A percentile compares a stretch with the other conserved stretches of the same genome.
Evolutionary conservation across 1,140 invertebrate species (phyloP).

Genomic region (Anoplophora glabripennis): DNA sequence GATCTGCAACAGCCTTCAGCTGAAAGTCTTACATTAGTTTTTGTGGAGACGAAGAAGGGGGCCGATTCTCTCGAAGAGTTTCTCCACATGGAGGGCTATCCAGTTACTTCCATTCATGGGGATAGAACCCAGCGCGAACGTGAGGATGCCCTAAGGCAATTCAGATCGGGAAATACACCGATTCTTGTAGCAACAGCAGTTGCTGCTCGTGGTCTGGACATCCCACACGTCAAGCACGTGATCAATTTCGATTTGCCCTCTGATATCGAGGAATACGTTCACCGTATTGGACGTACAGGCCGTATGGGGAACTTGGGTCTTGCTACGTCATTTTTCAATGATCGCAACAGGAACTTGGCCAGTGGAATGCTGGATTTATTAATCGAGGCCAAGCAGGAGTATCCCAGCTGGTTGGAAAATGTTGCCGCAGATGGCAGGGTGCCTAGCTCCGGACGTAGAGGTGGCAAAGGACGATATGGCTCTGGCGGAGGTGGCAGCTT

Average conservation of each 20-base stretch:
- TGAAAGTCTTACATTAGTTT: conserved; percentile 88
- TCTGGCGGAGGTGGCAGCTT: conserved; percentile 68
- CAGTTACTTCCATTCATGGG: conserved; percentile 99
- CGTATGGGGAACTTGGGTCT: conserved; percentile 91
- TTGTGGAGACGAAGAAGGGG: conserved; percentile 99
- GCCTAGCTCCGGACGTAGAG: conserved; percentile 55
- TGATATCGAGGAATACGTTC: conserved; percentile 97
- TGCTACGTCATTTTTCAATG: conserved; percentile 99
- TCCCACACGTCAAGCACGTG: conserved; percentile 96
- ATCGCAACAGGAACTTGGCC: conserved; percentile 95
- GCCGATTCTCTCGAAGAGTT: conserved; percentile 92
- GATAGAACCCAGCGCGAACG: conserved; percentile 98
- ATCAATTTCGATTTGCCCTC: conserved; percentile 98
- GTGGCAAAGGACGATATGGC: conserved; percentile 49
- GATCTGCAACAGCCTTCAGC: conserved; percentile 59
- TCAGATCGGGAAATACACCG: conserved; percentile 92
- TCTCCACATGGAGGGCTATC: conserved; percentile 92
- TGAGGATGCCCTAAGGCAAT: conserved; percentile 97
- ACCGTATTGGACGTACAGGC: conserved; percentile 97
- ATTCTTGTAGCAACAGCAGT: conserved; percentile 97
- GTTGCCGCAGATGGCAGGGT: conserved; percentile 58
- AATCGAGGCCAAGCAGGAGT: conserved; percentile 92
- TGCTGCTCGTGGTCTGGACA: conserved; percentile 95
- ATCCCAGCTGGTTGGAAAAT: conserved; percentile 53
- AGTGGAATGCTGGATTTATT: conserved; percentile 90